Percentiles rank a stretch among this genome's conserved stretches.
Evolutionary conservation across 2,888 invertebrate genomes (phyloP).

Genomic region (Caenorhabditis sp.): DNA sequence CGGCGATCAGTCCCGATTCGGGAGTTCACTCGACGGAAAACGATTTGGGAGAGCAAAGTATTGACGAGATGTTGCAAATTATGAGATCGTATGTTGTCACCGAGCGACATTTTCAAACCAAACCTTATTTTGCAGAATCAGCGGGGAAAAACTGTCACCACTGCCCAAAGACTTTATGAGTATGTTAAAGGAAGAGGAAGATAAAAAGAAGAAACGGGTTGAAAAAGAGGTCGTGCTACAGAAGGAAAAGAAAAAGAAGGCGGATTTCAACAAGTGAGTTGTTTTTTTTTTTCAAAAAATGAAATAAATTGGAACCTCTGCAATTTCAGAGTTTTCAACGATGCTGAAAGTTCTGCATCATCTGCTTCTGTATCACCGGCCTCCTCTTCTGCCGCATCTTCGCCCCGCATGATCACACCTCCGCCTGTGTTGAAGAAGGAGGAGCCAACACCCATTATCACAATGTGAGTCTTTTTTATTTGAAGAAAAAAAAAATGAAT

Average conservation of each 20-base stretch:
- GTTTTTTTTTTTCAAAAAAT: constrained; percentile 1
- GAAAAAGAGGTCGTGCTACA: neutral
- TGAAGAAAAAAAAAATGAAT: too few species aligned
- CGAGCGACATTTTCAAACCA: neutral
- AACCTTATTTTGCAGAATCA: constrained; percentile 14
- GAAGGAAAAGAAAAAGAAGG: neutral
- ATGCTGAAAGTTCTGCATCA: constrained; percentile 13
- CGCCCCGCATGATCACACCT: neutral
- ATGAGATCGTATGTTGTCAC: constrained; percentile 38
- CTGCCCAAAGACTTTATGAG: constrained; percentile 4
- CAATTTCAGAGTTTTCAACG: constrained; percentile 3
- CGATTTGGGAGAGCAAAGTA: constrained; percentile 22
- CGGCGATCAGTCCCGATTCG: constrained; percentile 35
- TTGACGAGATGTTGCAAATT: constrained; percentile 29
- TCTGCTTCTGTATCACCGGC: constrained; percentile 14
- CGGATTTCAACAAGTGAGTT: neutral
- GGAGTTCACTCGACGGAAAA: constrained; percentile 48
- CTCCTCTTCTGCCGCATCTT: constrained; percentile 2
- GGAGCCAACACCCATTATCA: neutral
- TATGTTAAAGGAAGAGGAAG: neutral
- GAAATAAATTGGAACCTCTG: too few species aligned
- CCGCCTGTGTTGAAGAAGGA: neutral
- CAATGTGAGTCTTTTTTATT: neutral
- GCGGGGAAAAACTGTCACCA: constrained; percentile 21
- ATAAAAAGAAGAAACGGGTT: constrained; percentile 8